Base-by-base conservation (phyloP, 2,888 invertebrate genomes). In the Hirtodrosophila cameraria region DNA sequence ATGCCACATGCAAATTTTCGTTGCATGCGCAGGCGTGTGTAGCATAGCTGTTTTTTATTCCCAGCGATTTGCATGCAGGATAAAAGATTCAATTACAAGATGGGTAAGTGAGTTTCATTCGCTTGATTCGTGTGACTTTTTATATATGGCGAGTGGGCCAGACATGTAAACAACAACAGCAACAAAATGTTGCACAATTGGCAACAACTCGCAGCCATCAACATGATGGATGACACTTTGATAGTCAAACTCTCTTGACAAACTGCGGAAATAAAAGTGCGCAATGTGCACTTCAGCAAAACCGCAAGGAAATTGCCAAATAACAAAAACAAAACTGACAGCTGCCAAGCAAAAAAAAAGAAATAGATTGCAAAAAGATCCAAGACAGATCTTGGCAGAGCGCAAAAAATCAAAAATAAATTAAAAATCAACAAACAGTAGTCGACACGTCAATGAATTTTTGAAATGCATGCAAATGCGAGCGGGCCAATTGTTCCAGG, bases 181-280 rank as follows among this genome's bases (percentile, higher is more conserved):
- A 50, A 38, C 38, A 25, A 57, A 50, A 41, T 33, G 66, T 69
- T 65, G 61, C 58, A 55, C 36, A 80, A 72, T 52, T 55, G 65
- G 65, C 76, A 70, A 64, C 59, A 77, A 81, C 81, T n/a, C n/a
- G n/a, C n/a, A n/a, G n/a, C 89, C 81, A 85, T 89, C 89, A 86
- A 83, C 86, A 83, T 88, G 88, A 89, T 88, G 86, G 89, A 88
- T 88, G 86, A 81, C 81, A 75, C 74, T 86, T 75, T 84, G 85
- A 80, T 88, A 68, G 77, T 43, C 48, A 49, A 46, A n/a, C n/a
- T n/a, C n/a, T n/a, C 59, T 55, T 54, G 57, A 39, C 30, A 45
- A 45, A 55, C 36, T 52, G n/a, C 50, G 35, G 41, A 35, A 23
- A 23, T 23, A 48, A n/a, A n/a, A 68, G 50, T 70, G 74, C 42